Base-by-base conservation (phyloP, 2,113 vertebrate genomes). In the Caranx melampygus region DNA sequence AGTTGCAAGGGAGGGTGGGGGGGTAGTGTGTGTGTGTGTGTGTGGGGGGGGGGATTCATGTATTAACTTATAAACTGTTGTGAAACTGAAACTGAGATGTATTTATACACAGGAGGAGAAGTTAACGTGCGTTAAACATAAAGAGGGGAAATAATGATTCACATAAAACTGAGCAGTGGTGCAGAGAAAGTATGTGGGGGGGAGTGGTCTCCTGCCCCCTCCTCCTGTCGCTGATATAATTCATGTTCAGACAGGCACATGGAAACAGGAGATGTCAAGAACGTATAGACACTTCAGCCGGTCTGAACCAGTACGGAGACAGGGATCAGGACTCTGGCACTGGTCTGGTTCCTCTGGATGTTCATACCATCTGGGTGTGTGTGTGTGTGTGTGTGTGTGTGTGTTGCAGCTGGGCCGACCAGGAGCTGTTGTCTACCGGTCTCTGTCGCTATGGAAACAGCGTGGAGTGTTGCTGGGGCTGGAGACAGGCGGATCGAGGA, bases 381-480 rank as follows among this genome's bases (percentile, higher is more conserved):
- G n/a, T n/a, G n/a, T n/a, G n/a, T n/a, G n/a, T n/a, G 1, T 67
- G 9, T 49, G 21, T 70, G 4, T 35, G 21, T 63, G 35, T 80
- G 37, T 82, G 40, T 75, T 81, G 33, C 61, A 80, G 96, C 94
- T 95, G 96, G 96, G 89, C 87, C 62, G 88, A 94, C 61, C 95
- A 92, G 35, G 88, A 94, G 11, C 71, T 72, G 21, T 81, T 91
- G 0, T 93, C 96, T 0, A 11, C 89, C 12, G 97, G 97, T 67
- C 91, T 98, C 3, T 99, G 97, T 89, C 96, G 88, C 9, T 96
- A 96, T 42, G 96, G 96, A 5, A 95, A 93, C 83, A 94, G 95
- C 45, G 91, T 96, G 75, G 96, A 97, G 87, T 99, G 97, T 93
- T 99, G 97, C 91, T 98, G 97, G 97, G 97, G 97, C 82, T 98